These are phyloP conservation scores for Cuniculus paca DNA, from an alignment of 2,797 vertebrate species.

Conservation along the genomic window DNA sequence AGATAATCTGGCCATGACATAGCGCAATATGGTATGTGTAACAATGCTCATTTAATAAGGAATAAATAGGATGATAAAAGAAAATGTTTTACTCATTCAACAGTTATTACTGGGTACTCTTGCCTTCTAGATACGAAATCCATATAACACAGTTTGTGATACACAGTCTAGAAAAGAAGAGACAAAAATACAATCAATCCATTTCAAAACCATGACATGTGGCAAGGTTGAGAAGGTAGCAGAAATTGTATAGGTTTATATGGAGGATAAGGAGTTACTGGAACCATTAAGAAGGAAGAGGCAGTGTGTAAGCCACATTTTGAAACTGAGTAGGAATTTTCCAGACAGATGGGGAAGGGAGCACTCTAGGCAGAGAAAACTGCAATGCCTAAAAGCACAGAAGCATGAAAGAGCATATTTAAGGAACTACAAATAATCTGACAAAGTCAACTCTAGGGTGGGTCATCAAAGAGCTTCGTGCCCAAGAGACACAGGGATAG, in stretches of 20 bases:
- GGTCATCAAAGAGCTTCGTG: slow-evolving; percentile 22
- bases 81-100: not conserved
- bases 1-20: not conserved
- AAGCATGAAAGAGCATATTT: slow-evolving; percentile 70
- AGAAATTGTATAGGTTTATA: not conserved
- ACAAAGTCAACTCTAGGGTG: not conserved
- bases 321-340: slow-evolving; percentile 64
- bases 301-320: slow-evolving; percentile 11
- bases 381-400: slow-evolving; percentile 50
- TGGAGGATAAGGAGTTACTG: not conserved
- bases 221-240: not conserved
- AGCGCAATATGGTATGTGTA: not conserved
- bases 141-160: slow-evolving; percentile 35
- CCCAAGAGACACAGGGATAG: not conserved
- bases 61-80: not conserved
- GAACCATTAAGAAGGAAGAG: not conserved
- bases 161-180: not conserved
- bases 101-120: not conserved
- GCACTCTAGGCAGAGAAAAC: slow-evolving; percentile 46
- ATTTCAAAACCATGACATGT: not conserved
- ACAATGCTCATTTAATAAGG: not conserved
- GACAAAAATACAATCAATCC: slow-evolving; percentile 45
- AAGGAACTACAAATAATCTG: slow-evolving; percentile 61
- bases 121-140: not conserved
- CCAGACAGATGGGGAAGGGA: slow-evolving; percentile 66